These are phyloP conservation scores for Cryptomyrus ogoouensis DNA, from an alignment of 2,113 vertebrate genomes.

Conservation along the genomic window DNA sequence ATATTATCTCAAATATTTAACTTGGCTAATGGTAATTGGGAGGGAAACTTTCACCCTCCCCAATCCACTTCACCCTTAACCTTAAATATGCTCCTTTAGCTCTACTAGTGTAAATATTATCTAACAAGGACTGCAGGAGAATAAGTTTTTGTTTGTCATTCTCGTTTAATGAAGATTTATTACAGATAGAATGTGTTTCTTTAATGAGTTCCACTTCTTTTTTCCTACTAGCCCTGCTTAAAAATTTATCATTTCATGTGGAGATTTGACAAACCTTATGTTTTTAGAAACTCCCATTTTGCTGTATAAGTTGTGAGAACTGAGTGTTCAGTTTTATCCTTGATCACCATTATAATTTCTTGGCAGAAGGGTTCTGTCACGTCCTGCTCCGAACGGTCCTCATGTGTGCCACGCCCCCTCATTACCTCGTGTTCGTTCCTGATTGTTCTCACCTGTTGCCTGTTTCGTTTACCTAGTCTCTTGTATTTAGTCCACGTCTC, in stretches of 20 bases:
- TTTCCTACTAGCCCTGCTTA: not conserved
- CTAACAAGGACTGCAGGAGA: not conserved
- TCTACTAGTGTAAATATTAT: not conserved
- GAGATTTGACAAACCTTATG: not conserved
- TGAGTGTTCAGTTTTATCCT: not conserved
- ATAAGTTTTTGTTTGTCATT: not conserved
- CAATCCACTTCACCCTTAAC: not conserved
- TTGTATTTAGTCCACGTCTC: too few relatives aligned
- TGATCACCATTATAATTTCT: not conserved
- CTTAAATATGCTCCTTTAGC: not conserved
- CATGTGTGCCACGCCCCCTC: too few relatives aligned
- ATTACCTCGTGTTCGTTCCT: too few relatives aligned
- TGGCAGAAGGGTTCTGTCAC: slow-evolving; percentile 1
- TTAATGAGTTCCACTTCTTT: not conserved
- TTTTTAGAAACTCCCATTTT: not conserved
- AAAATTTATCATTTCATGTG: not conserved
- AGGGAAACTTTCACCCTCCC: not conserved
- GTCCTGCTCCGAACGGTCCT: too few relatives aligned
- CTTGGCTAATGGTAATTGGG: not conserved
- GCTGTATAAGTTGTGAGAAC: not conserved
- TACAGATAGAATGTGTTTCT: not conserved
- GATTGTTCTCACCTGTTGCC: too few relatives aligned
- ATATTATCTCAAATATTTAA: not conserved
- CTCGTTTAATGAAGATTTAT: slow-evolving; percentile 1
- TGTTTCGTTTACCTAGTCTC: too few relatives aligned